Base-by-base conservation (phyloP, 2,888 invertebrate species). In the Norana najaformis region DNA sequence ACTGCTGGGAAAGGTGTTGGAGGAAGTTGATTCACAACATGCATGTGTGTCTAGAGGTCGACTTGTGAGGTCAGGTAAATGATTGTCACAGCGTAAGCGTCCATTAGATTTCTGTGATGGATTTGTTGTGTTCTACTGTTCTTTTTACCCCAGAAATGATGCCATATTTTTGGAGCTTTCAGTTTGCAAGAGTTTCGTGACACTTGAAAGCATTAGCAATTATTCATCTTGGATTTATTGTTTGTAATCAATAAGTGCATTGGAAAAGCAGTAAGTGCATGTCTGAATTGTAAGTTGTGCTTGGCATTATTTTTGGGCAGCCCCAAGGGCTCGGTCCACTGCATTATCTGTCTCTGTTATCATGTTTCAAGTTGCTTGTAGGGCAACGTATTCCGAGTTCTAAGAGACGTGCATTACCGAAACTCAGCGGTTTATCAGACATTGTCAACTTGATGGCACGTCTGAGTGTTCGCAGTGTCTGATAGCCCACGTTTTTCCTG, bases 341-440 rank as follows among this genome's bases (percentile, higher is more conserved):
- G n/a, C n/a, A n/a, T 69, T n/a, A n/a, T 69, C 69, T 47, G 69
- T 11, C 69, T 69, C n/a, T 16, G n/a, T 69, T 69, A 69, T 69
- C 69, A 69, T 30, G 69, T 69, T 69, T 69, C 69, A n/a, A 69
- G 69, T n/a, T 69, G 69, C n/a, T n/a, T 69, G n/a, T n/a, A n/a
- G 69, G 30, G n/a, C 69, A 69, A 69, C 69, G 30, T 8, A n/a
- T 69, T 69, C 13, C 69, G 69, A n/a, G 69, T n/a, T n/a, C 69
- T n/a, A n/a, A 69, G 69, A 11, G 30, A 30, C 8, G 14, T n/a
- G 53, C 53, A 53, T 53, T 53, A 30, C 4, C 53, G 2, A 47
- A 69, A n/a, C 69, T 69, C n/a, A 69, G 69, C 69, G 8, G 69
- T 69, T 69, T 69, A 69, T 69, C n/a, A n/a, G 11, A 69, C 69